Evolutionary conservation across 2,113 vertebrate genomes (phyloP).

Genomic region (Martes martes): DNA sequence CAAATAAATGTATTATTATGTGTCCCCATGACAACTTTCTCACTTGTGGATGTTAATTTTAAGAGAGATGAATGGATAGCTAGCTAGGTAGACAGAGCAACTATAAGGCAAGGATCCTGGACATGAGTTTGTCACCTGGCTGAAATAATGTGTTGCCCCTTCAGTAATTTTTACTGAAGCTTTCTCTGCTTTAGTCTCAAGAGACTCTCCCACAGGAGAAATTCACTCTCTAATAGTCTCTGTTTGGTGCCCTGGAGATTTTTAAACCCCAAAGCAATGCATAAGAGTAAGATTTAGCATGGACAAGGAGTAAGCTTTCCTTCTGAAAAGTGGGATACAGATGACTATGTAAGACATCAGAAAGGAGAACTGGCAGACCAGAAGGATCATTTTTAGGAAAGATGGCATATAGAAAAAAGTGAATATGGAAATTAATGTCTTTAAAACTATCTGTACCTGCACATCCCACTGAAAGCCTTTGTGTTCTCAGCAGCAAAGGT

Average conservation of each 20-base stretch:
- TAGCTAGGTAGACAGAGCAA: not conserved
- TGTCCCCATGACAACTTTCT: slow-evolving; percentile 48
- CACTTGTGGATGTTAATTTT: slow-evolving; percentile 61
- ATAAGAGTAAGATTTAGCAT: not conserved
- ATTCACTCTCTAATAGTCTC: not conserved
- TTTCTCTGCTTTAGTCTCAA: not conserved
- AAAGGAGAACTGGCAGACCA: slow-evolving; percentile 31
- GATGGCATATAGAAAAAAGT: slow-evolving; percentile 15
- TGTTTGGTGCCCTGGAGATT: slow-evolving; percentile 4
- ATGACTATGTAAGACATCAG: slow-evolving; percentile 6
- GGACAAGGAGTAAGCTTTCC: slow-evolving; percentile 17
- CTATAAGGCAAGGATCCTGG: not conserved
- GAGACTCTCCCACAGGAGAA: not conserved
- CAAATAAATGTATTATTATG: slow-evolving; percentile 60
- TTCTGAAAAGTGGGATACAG: slow-evolving; percentile 6
- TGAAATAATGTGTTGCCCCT: not conserved
- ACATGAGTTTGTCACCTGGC: not conserved
- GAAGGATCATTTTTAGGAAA: slow-evolving; percentile 33
- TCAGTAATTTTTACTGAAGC: slow-evolving; percentile 28
- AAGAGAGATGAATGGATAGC: slow-evolving; percentile 22
- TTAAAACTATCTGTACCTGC: not conserved
- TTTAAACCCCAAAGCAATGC: slow-evolving; percentile 33
- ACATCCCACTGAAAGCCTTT: not conserved
- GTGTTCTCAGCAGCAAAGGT: not conserved
- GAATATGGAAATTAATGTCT: slow-evolving; percentile 17